Evolutionary conservation across 2,797 vertebrate genomes (phyloP).

Genomic region (Sandelia bainsii): DNA sequence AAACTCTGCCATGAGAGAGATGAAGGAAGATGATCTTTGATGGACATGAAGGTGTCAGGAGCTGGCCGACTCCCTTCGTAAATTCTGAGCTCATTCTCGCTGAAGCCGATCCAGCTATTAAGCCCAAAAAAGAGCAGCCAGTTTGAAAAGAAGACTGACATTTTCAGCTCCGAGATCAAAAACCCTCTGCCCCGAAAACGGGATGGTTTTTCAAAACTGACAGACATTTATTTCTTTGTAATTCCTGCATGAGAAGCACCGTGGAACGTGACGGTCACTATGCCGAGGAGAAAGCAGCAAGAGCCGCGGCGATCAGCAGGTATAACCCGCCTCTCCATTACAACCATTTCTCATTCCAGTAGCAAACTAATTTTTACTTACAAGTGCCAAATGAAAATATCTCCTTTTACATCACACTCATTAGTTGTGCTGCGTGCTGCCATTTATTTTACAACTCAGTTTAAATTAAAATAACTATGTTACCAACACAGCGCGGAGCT

Average conservation of each 20-base stretch:
- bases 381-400: constrained; percentile 26
- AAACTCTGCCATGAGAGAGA: constrained; percentile 61
- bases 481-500: constrained; percentile 42
- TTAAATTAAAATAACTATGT: constrained; percentile 30
- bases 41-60: constrained; percentile 77
- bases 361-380: constrained; percentile 39
- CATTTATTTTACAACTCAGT: constrained; percentile 39
- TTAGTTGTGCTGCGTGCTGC: constrained; percentile 46
- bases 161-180: constrained; percentile 51
- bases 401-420: neutral
- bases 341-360: constrained; percentile 41
- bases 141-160: constrained; percentile 65
- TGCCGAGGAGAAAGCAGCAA: constrained; percentile 98
- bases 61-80: constrained; percentile 68
- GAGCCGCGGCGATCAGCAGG: constrained; percentile 97
- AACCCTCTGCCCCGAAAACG: constrained; percentile 49
- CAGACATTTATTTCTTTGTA: constrained; percentile 72
- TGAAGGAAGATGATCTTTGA: constrained; percentile 82
- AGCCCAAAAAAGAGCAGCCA: constrained; percentile 60
- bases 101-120: constrained; percentile 53
- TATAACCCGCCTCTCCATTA: constrained; percentile 80
- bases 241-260: constrained; percentile 91
- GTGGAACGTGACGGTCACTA: constrained; percentile 90
- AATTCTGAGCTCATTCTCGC: constrained; percentile 52
- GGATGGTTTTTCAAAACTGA: constrained; percentile 82